Conservation (phyloP, 2,113 vertebrate genomes). For the Lepus timidus region DNA sequence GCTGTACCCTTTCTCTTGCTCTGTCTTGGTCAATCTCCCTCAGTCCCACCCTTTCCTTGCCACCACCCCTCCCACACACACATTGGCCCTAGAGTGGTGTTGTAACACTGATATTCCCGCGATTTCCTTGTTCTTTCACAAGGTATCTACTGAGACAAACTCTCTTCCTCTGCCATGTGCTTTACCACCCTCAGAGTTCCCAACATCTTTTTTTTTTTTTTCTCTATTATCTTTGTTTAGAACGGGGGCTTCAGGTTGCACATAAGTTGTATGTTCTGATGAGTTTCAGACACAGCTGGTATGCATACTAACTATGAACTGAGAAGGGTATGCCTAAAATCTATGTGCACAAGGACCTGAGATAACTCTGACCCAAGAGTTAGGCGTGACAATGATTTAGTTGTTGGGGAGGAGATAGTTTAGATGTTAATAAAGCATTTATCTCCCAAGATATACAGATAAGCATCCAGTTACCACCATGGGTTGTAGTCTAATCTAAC, state of each 20-base stretch:
- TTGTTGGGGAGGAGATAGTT: not conserved
- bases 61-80: not conserved
- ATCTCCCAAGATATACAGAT: not conserved
- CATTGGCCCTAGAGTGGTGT: not conserved
- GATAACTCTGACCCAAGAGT: not conserved
- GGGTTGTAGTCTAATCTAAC: no score
- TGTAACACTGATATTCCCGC: not conserved
- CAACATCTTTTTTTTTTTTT: not conserved
- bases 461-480: no score
- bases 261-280: not conserved
- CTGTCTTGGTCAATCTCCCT: not conserved
- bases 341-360: not conserved
- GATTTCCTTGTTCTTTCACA: not conserved
- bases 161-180: not conserved
- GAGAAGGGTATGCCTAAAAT: not conserved
- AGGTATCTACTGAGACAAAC: not conserved
- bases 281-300: not conserved
- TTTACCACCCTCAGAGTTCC: not conserved
- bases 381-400: not conserved
- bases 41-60: not conserved
- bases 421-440: not conserved
- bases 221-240: not conserved
- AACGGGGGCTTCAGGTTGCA: not conserved
- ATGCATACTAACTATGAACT: not conserved
- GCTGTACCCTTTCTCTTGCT: not conserved